phyloP scores from a whole-genome alignment of 2,888 invertebrate species.

The Drosophila phalerata region DNA sequence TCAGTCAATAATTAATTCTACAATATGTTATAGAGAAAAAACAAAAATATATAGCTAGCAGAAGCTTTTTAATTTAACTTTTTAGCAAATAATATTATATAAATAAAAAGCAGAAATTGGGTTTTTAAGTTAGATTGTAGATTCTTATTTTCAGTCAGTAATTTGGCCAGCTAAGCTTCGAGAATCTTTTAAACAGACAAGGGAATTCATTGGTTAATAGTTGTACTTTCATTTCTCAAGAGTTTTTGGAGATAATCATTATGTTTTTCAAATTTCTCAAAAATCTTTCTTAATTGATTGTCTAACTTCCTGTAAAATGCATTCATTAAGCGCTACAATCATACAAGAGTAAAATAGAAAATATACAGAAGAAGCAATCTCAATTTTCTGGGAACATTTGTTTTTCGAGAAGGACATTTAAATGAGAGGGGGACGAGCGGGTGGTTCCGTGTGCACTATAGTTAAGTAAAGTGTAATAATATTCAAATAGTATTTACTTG shows the following conservation, averaged over 20 bases:
- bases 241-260: not conserved
- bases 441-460: constrained; percentile 42
- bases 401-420: constrained; percentile 2
- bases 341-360: constrained; percentile 16
- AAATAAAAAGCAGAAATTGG: not conserved
- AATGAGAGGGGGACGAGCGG: constrained; percentile 7
- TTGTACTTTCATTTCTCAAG: not conserved
- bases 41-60: constrained; percentile 23
- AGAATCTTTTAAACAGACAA: not conserved
- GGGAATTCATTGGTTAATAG: not conserved
- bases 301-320: not conserved
- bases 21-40: constrained; percentile 14
- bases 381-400: constrained; percentile 1
- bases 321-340: constrained; percentile 4
- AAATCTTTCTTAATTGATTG: not conserved
- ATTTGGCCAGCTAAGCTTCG: not conserved
- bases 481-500: constrained; percentile 42
- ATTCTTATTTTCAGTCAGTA: not conserved
- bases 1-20: constrained; percentile 14
- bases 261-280: not conserved
- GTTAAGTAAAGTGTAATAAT: constrained; percentile 39
- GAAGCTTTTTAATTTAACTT: constrained; percentile 30
- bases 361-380: constrained; percentile 14
- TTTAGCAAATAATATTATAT: constrained; percentile 32
- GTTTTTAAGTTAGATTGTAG: not conserved